Conservation (phyloP, 2,113 vertebrate species). For the Chamaea fasciata region DNA sequence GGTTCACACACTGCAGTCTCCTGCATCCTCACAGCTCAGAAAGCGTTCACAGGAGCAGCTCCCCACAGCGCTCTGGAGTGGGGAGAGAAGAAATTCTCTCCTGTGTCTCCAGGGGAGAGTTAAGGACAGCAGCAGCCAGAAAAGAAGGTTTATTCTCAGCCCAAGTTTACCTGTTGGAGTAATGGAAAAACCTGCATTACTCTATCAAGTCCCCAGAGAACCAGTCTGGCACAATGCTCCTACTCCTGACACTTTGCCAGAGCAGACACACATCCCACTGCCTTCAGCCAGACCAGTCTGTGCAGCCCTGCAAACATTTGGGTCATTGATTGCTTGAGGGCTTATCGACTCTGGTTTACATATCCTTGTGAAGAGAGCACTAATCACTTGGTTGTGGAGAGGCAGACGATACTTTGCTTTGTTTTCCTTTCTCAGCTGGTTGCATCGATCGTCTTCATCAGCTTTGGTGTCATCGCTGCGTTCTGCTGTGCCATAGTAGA, state of each 20-base stretch:
- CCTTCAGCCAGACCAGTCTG: neutral
- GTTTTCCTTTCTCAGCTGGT: slow-evolving; percentile 82
- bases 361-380: neutral
- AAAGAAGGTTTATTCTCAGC: neutral
- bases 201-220: neutral
- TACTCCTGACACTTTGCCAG: neutral
- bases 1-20: neutral
- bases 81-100: neutral
- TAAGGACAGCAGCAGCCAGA: neutral
- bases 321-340: neutral
- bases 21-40: neutral
- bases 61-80: fast-evolving
- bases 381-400: neutral
- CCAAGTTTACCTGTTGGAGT: neutral
- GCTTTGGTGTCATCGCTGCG: slow-evolving; percentile 95
- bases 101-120: neutral
- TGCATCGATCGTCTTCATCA: slow-evolving; percentile 98
- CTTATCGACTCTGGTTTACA: neutral
- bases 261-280: neutral
- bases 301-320: neutral
- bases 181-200: neutral
- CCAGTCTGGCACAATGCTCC: neutral
- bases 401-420: slow-evolving; percentile 14
- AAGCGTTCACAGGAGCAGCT: neutral
- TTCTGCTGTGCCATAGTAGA: slow-evolving; percentile 99